Evolutionary conservation across 2,797 vertebrate genomes (phyloP), one percentile per base, ranked within the genome.

Genomic region (Tadarida brasiliensis): DNA sequence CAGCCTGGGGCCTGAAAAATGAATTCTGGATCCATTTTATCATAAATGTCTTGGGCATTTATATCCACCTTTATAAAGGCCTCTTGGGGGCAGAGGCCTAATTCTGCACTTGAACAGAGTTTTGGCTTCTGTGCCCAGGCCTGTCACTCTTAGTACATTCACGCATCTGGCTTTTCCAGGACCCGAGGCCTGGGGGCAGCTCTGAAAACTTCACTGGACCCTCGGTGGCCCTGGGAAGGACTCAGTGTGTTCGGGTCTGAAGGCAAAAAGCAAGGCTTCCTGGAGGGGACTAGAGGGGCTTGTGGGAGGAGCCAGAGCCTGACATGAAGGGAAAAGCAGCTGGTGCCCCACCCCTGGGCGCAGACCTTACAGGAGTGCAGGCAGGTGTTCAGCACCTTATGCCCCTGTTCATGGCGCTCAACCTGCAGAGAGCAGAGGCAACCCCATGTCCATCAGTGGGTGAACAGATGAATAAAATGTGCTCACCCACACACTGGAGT

Each of bases 101-200:
- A 30, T 44, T 61, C 26, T 61, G 57, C 56, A 59, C 77, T 96
- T 97, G 96, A 98, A 97, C 96, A 96, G 98, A 98, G 97, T 97
- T 97, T 97, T 81, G 47, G 56, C 96, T 98, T 97, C 95, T 91
- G 94, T 87, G 97, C 57, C 78, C 26, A 44, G 19, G 57, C 26
- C 33, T 20, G 54, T 78, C 51, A 24, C n/a, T 80, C 92, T 0
- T 9, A 15, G 84, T 73, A 59, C 97, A 24, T 94, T 94, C 95
- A 96, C 54, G n/a, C 97, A 97, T 95, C 98, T 97, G 96, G 90
- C 95, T 87, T 87, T 96, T 35, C 96, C 76, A 61, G 61, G 30
- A 44, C 44, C 8, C 2, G 4, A n/a, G 44, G 28, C 39, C 19
- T 7, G 26, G 19, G 26, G 54, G 68, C 19, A 7, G 14, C 85